Evolutionary conservation across 2,888 invertebrate genomes (phyloP), one percentile per base, ranked within the genome.

Genomic region (Diabrotica balteata): DNA sequence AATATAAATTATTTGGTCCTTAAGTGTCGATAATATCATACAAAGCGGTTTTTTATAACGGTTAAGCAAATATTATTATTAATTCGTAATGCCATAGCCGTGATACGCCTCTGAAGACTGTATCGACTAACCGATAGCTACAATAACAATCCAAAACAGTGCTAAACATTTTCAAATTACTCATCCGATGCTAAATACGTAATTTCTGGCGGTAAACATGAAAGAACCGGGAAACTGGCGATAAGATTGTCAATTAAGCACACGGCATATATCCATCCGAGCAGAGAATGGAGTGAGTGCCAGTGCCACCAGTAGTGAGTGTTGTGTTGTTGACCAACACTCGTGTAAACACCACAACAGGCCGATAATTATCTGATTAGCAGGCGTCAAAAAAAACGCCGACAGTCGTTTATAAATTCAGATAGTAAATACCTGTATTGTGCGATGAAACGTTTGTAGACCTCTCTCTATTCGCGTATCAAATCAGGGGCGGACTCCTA

Each of bases 311-410:
- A 51, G 64, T 58, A 64, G 58, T 58, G 58, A 58, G 64, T 57
- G 43, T 7, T 57, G 17, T 50, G 63, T 63, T 65, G 68, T 71
- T 64, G 68, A 67, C 68, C 66, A 68, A 68, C 71, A 68, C 67
- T 53, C 49, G 60, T 69, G 70, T 69, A 67, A 67, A 70, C 68
- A 67, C 69, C 69, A 72, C 63, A 65, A 64, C 72, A 70, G 65
- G 65, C 72, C 68, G 69, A 71, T 71, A 69, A 72, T 72, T 72
- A 72, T 69, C 67, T 68, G 70, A 72, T 72, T 71, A 72, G 69
- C 69, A 66, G 59, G 51, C 59, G 65, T 72, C 69, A 72, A 72
- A 70, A 68, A 67, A 61, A 66, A 51, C 52, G 63, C 72, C 70
- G 72, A 62, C 67, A 62, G 49, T 42, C 61, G 62, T 65, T 66